These are phyloP conservation scores for Rutpela maculata DNA, from an alignment of 2,888 invertebrate species.

Conservation along the genomic window DNA sequence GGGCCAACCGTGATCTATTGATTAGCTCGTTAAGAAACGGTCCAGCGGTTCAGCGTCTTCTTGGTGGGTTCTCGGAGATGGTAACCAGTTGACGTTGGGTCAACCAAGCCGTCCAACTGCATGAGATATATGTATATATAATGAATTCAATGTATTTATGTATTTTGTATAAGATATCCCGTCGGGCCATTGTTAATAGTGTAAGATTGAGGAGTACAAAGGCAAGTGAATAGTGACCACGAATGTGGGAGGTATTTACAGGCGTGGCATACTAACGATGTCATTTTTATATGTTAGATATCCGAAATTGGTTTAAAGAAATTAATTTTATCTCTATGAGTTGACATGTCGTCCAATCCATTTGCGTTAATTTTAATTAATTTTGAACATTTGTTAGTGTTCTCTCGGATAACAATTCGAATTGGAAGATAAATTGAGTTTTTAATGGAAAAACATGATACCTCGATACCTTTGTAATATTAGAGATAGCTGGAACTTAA, in stretches of 20 bases:
- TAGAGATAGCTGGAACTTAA: constrained; percentile 36
- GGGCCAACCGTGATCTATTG: constrained; percentile 75
- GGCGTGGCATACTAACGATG: constrained; percentile 69
- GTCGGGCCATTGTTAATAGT: constrained; percentile 73
- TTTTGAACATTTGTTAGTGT: constrained; percentile 45
- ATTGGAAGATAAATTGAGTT: constrained; percentile 47
- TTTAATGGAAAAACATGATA: constrained; percentile 34
- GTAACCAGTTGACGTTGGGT: constrained; percentile 46
- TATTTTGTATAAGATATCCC: constrained; percentile 74
- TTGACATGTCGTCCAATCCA: constrained; percentile 51
- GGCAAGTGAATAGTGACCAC: constrained; percentile 70
- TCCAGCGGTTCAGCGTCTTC: constrained; percentile 68
- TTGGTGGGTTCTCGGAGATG: constrained; percentile 50
- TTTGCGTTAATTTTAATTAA: constrained; percentile 67
- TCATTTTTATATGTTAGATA: constrained; percentile 70
- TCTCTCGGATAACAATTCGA: constrained; percentile 29
- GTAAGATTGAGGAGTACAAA: constrained; percentile 73
- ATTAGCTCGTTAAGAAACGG: constrained; percentile 74
- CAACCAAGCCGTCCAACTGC: constrained; percentile 61
- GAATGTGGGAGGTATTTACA: constrained; percentile 72
- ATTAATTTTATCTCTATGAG: constrained; percentile 63
- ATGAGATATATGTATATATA: constrained; percentile 73
- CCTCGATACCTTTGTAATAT: constrained; percentile 11
- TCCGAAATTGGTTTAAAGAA: constrained; percentile 67
- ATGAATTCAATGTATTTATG: constrained; percentile 75